phyloP scores from a whole-genome alignment of 1,140 invertebrate genomes.

The Spodoptera frugiperda region DNA sequence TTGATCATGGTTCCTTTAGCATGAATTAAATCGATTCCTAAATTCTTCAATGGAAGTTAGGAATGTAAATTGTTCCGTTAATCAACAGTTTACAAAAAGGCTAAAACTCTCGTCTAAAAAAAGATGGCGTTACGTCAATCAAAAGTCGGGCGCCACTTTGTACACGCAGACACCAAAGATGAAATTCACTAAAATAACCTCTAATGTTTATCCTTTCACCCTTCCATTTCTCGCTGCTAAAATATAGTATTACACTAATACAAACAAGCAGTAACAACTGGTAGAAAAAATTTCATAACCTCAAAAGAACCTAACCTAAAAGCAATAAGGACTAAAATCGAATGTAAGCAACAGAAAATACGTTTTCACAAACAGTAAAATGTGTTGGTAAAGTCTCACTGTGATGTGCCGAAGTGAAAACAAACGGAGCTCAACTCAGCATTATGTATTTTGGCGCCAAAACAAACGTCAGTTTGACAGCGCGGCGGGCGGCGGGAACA shows the following conservation, averaged over 20 bases:
- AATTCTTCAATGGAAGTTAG: not conserved
- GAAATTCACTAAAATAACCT: constrained; percentile 83
- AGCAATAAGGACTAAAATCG: constrained; percentile 63
- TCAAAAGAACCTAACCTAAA: constrained; percentile 48
- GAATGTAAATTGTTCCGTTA: constrained; percentile 22
- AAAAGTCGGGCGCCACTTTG: constrained; percentile 80
- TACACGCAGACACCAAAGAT: constrained; percentile 77
- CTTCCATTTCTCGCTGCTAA: constrained; percentile 80
- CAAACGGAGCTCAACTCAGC: constrained; percentile 63
- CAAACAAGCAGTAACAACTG: constrained; percentile 62
- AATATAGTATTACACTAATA: constrained; percentile 83
- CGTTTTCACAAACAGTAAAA: constrained; percentile 60
- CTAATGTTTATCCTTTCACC: constrained; percentile 83
- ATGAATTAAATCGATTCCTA: too few relatives aligned
- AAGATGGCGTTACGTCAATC: constrained; percentile 76
- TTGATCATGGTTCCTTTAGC: too few relatives aligned
- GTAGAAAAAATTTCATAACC: constrained; percentile 47
- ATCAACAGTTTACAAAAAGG: constrained; percentile 44
- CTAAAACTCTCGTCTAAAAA: constrained; percentile 53
- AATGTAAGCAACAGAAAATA: constrained; percentile 48
- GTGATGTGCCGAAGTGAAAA: constrained; percentile 83
- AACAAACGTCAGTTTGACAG: constrained; percentile 83
- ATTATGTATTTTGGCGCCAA: constrained; percentile 86
- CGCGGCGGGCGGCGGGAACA: constrained; percentile 82
- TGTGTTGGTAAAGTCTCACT: constrained; percentile 70